Evolutionary conservation across 37 sponge, comb jelly and placozoan genomes (phyloP).

Genomic region (Chondrilla cf. caribensis): DNA sequence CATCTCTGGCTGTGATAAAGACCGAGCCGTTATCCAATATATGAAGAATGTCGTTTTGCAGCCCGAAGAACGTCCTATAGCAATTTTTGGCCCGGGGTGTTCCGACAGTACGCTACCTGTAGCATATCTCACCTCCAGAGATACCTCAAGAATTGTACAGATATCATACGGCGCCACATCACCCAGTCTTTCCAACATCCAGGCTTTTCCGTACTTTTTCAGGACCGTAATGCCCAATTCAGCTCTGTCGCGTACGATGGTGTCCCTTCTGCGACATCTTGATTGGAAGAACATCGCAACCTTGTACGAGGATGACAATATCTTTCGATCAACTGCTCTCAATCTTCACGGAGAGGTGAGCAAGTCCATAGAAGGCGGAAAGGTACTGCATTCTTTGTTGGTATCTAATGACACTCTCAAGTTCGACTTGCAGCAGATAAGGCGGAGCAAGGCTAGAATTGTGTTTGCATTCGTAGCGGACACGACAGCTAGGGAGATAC

Average conservation of each 20-base stretch:
- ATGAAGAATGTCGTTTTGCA: neutral
- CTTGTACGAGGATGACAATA: neutral
- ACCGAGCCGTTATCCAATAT: no score
- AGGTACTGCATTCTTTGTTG: neutral
- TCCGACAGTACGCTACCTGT: neutral
- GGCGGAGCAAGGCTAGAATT: neutral
- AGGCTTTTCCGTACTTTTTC: no score
- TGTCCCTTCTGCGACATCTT: neutral
- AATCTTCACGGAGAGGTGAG: neutral
- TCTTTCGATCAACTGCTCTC: slow-evolving; percentile 7
- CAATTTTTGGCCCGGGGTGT: no score
- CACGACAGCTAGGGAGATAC: neutral
- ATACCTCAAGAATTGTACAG: no score
- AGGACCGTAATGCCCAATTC: neutral
- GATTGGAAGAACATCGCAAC: neutral
- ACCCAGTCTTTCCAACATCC: no score
- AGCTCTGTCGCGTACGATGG: neutral
- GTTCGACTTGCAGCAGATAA: neutral
- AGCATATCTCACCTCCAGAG: slow-evolving; percentile 7
- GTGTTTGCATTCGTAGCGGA: neutral
- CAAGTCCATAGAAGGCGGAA: neutral
- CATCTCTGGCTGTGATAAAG: no score
- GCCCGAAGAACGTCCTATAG: no score
- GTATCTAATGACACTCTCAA: neutral
- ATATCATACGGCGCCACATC: no score